A percentile compares a stretch with the other conserved stretches of the same genome.
phyloP scores from a whole-genome alignment of 2,113 vertebrate genomes.

The Cyanoramphus novaezelandiae region DNA sequence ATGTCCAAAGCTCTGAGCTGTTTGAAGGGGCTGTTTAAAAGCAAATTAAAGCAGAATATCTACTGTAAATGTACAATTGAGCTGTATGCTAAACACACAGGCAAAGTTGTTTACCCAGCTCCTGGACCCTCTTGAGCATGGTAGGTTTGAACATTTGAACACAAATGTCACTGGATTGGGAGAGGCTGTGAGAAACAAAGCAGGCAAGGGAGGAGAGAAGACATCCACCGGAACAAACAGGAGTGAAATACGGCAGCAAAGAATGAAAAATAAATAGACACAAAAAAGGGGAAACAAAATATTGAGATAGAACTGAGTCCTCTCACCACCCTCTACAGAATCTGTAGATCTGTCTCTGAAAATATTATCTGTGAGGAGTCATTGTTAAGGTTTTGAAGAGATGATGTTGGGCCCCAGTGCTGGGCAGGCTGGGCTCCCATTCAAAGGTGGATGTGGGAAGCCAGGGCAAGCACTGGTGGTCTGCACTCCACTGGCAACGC shows the following conservation, averaged over 20 bases:
- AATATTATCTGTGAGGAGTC: not conserved
- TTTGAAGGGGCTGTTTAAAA: conserved; percentile 66
- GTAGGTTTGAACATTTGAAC: conserved; percentile 15
- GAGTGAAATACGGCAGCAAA: not conserved
- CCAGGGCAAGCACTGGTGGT: not conserved
- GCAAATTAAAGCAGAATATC: conserved; percentile 66
- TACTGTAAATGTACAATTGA: conserved; percentile 67
- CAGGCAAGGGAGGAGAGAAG: not conserved
- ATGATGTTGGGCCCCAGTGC: not conserved
- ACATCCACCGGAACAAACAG: not conserved
- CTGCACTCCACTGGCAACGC: fast-evolving
- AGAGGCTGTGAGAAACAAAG: not conserved
- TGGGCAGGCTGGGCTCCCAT: not conserved
- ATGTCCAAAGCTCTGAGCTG: conserved; percentile 43
- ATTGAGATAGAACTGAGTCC: not conserved
- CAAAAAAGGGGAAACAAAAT: not conserved
- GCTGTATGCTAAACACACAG: conserved; percentile 22
- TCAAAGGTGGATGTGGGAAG: not conserved
- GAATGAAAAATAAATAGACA: conserved; percentile 6
- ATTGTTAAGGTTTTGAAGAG: not conserved
- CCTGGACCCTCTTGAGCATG: conserved; percentile 19
- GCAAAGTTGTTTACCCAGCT: conserved; percentile 56
- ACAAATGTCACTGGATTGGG: not conserved
- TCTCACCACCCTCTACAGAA: not conserved
- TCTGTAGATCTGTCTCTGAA: not conserved